Evolutionary conservation across 2,113 vertebrate genomes (phyloP), one percentile per base, ranked within the genome.

Genomic region (Otolemur garnettii): DNA sequence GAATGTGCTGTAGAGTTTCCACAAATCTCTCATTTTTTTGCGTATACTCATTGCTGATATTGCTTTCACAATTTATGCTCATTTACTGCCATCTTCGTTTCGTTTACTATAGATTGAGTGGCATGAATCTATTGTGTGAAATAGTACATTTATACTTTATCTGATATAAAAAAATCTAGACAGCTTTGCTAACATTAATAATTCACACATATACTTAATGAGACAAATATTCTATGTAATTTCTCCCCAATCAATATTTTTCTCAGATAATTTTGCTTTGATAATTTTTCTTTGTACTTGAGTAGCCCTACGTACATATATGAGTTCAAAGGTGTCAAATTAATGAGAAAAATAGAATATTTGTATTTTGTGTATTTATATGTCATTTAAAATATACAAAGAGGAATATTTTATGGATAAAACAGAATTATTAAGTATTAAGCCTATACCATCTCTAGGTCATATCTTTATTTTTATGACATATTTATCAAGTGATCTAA

Each of bases 1-100:
- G 28, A 57, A 79, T 57, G 74, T 84, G 13, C 18, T 22, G 92
- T 0, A n/a, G 1, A 84, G 4, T 85, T 88, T 85, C 57, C 12
- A 92, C 18, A 83, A 87, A 82, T 80, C 21, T 92, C n/a, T 60
- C 33, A 30, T 53, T 55, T 45, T 69, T 55, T 74, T 28, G n/a
- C 7, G 60, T 66, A 33, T 21, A 90, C 10, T 78, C 1, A 77
- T 18, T 22, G 24, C 2, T 85, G 4, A 11, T 79, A 35, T 80
- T 90, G 8, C 18, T 93, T 72, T 78, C 13, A 35, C 80, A 90
- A 74, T 83, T 95, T 92, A 19, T 45, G 75, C 11, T 80, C 30
- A 81, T 79, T 75, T 72, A n/a, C 45, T 57, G 28, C 5, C 14
- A 84, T 60, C 9, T 69, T 62, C 45, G 74, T 71, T 94, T 94